Conservation (phyloP, 1,140 invertebrate species). For the Limonius californicus region DNA sequence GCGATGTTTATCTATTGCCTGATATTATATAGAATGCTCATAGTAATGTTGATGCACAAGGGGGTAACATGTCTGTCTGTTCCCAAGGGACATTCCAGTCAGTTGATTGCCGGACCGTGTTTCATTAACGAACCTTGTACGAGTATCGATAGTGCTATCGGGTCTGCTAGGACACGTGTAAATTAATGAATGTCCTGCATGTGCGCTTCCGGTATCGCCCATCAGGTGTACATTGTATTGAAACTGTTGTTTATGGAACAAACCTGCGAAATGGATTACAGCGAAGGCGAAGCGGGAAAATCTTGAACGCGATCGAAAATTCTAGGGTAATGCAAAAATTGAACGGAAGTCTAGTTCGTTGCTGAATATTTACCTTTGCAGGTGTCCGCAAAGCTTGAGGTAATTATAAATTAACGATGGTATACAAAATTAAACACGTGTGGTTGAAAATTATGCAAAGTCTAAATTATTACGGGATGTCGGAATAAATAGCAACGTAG, state of each 20-base stretch:
- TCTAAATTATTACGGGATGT: too few species aligned
- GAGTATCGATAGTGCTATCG: slow-evolving; percentile 30
- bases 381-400: too few species aligned
- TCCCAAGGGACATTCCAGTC: slow-evolving; percentile 20
- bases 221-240: slow-evolving; percentile 2
- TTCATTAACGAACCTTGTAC: slow-evolving; percentile 32
- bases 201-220: neutral
- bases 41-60: neutral
- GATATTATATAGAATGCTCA: too few species aligned
- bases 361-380: neutral
- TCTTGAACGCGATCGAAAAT: too few species aligned
- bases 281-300: neutral
- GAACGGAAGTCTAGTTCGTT: too few species aligned
- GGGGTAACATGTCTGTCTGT: slow-evolving; percentile 15
- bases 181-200: slow-evolving; percentile 28
- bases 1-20: too few species aligned
- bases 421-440: too few species aligned
- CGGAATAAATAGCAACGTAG: too few species aligned
- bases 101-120: slow-evolving; percentile 31
- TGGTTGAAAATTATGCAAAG: too few species aligned
- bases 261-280: too few species aligned
- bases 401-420: too few species aligned
- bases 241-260: neutral
- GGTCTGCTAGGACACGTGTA: slow-evolving; percentile 25
- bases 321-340: neutral